Conservation (phyloP, 2,797 vertebrate genomes). For the Podarcis lilfordi region DNA sequence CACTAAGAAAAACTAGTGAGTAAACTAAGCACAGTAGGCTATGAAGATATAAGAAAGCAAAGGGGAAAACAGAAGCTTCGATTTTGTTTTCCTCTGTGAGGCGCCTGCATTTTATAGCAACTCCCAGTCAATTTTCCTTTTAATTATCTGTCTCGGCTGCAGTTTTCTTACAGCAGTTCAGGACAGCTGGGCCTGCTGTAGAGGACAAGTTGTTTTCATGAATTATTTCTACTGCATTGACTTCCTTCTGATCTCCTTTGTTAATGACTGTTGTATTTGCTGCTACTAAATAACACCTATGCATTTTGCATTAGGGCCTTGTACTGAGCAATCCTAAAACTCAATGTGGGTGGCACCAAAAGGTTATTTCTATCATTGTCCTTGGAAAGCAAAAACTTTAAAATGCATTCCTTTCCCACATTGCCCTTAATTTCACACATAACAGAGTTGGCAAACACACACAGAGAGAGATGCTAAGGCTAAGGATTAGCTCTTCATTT, state of each 20-base stretch:
- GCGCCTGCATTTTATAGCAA: neutral
- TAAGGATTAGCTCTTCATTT: neutral
- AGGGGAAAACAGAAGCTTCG: neutral
- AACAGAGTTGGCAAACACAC: neutral
- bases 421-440: neutral
- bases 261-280: neutral
- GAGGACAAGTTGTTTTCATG: neutral
- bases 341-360: neutral
- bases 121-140: neutral
- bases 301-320: neutral
- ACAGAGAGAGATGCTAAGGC: neutral
- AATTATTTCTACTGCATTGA: conserved; percentile 11
- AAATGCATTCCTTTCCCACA: neutral
- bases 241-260: neutral
- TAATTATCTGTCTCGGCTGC: neutral
- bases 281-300: neutral
- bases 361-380: neutral
- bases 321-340: neutral
- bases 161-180: neutral
- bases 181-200: neutral
- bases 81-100: neutral
- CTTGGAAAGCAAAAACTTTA: conserved; percentile 14
- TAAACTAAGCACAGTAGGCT: neutral
- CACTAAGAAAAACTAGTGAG: neutral
- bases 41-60: neutral